Base-by-base conservation (phyloP, 2,888 invertebrate species). In the Andrena dorsata region DNA sequence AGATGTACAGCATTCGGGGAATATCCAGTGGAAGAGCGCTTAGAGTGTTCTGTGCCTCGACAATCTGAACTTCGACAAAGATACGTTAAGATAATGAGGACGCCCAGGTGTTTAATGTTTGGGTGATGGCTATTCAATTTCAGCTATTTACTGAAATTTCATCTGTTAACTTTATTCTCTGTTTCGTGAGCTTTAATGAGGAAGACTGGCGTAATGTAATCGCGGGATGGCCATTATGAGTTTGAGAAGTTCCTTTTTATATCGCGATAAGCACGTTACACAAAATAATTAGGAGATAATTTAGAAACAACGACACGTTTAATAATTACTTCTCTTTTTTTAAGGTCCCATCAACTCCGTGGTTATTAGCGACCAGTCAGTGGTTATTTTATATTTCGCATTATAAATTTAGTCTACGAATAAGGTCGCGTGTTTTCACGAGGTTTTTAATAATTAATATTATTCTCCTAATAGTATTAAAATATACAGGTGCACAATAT, bases 21-120 rank as follows among this genome's bases (percentile, higher is more conserved):
- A 63, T 51, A 58, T 80, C 60, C 30, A 61, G 47, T 26, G 68
- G 68, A 69, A 69, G 51, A 69, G 64, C 1, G 26, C 81, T 58
- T 47, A 35, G 47, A 66, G 58, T 56, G 51, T 49, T 65, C 47
- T 56, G 10, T 23, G 35, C 16, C 6, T 2, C 65, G 20, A 30
- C 47, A 30, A 13, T 51, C 20, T 41, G 63, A 72, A 56, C 61
- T 35, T 71, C 49, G 35, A 41, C 23, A 35, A 49, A 58, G 51
- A 66, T 32, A 32, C 70, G 80, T 66, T 71, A 60, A 60, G 64
- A 35, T 71, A 66, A 80, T 66, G 64, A 71, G 58, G 49, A 63
- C 49, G 35, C 63, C 51, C 65, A 32, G 47, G 16, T 65, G 60
- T 61, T 64, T 66, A 26, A 63, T 60, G 60, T 56, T 74, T 70